Evolutionary conservation across 2,797 vertebrate species (phyloP).

Genomic region (Phoeniculus purpureus): DNA sequence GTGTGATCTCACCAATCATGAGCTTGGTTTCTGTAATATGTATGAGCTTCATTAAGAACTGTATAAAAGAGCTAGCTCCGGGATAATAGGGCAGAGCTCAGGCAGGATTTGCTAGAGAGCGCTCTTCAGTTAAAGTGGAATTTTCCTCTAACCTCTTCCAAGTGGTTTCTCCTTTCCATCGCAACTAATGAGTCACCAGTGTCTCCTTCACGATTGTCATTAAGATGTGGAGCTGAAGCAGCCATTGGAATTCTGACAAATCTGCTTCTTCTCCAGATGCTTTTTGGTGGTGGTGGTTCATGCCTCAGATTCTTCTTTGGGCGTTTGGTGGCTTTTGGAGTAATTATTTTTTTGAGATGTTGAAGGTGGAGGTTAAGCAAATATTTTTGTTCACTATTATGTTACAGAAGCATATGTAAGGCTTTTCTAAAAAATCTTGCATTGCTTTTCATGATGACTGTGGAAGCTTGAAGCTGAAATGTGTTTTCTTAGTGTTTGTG

Average conservation of each 20-base stretch:
- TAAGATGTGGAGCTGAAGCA: background rate
- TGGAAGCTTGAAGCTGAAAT: background rate
- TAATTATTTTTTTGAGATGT: constrained; percentile 2
- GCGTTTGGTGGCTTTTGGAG: constrained; percentile 37
- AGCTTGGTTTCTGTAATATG: too few species aligned
- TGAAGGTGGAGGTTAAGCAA: constrained; percentile 51
- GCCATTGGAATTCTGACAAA: background rate
- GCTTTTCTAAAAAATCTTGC: constrained; percentile 3
- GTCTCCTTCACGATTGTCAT: constrained; percentile 24
- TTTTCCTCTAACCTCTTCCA: constrained; percentile 54
- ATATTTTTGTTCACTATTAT: constrained; percentile 43
- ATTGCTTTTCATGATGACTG: background rate
- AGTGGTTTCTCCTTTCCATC: constrained; percentile 32
- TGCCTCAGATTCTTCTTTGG: constrained; percentile 48
- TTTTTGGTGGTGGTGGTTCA: constrained; percentile 29
- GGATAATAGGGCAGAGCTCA: background rate
- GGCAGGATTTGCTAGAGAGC: constrained; percentile 29
- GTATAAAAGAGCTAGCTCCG: too few species aligned
- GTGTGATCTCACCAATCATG: too few species aligned
- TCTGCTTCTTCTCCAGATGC: constrained; percentile 23
- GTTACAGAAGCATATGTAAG: constrained; percentile 42
- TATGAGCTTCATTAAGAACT: too few species aligned
- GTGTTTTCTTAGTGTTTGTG: constrained; percentile 19
- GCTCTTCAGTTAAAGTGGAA: constrained; percentile 42
- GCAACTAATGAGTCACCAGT: constrained; percentile 30